Percentiles rank a stretch among this genome's conserved stretches.
Conservation (phyloP, 2,113 vertebrate genomes). For the Menura novaehollandiae region DNA sequence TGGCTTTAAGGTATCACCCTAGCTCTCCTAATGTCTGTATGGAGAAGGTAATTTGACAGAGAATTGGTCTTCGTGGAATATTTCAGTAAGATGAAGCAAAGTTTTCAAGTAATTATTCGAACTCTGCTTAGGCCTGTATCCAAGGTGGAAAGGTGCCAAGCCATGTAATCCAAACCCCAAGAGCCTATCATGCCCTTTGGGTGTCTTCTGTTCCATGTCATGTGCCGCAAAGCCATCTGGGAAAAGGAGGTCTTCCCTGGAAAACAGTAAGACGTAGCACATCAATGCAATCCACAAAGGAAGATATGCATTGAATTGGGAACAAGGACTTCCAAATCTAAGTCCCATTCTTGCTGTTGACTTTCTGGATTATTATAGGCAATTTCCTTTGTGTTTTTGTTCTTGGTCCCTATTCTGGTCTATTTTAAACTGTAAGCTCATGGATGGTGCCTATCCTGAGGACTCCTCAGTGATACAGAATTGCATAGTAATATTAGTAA, state of each 20-base stretch:
- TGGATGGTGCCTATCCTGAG: not conserved
- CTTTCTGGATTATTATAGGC: not conserved
- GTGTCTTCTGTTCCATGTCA: not conserved
- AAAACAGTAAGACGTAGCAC: not conserved
- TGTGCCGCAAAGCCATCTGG: not conserved
- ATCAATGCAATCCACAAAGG: not conserved
- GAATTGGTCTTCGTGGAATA: not conserved
- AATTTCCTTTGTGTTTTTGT: not conserved
- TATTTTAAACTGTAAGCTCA: not conserved
- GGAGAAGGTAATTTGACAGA: not conserved
- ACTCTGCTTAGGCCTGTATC: not conserved
- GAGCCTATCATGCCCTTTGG: accelerated
- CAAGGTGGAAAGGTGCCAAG: not conserved
- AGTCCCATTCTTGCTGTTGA: not conserved
- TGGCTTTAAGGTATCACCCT: not conserved
- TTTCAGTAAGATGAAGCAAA: not conserved
- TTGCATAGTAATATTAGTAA: not conserved
- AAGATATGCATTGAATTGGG: accelerated
- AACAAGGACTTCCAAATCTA: not conserved
- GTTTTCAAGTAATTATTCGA: not conserved
- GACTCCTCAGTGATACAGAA: not conserved
- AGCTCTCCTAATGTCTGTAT: not conserved
- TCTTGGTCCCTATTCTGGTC: not conserved
- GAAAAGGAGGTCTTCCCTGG: not conserved
- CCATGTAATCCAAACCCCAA: not conserved